Percentiles rank a stretch among this genome's conserved stretches.
phyloP scores from a whole-genome alignment of 2,888 invertebrate species.

The Pseudolycoriella hygida region DNA sequence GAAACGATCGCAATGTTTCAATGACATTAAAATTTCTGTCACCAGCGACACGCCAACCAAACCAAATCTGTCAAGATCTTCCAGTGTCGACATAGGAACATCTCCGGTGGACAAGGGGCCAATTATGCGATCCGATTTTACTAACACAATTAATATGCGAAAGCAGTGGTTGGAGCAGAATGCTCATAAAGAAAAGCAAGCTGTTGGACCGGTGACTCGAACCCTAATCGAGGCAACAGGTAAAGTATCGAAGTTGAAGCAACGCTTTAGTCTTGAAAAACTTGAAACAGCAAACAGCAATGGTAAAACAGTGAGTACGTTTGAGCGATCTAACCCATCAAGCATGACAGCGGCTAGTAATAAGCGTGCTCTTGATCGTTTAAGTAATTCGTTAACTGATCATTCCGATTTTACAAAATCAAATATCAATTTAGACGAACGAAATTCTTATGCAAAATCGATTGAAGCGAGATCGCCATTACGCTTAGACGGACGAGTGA shows the following conservation, averaged over 20 bases:
- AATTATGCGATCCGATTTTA: slow-evolving; percentile 28
- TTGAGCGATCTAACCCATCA: background rate
- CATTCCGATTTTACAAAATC: background rate
- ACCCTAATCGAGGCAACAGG: slow-evolving; percentile 17
- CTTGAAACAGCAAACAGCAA: background rate
- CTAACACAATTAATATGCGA: slow-evolving; percentile 27
- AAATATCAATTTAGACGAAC: background rate
- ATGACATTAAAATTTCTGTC: background rate
- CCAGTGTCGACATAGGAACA: background rate
- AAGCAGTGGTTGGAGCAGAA: slow-evolving; percentile 27
- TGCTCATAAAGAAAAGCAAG: slow-evolving; percentile 20
- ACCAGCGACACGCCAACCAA: background rate
- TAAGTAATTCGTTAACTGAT: slow-evolving; percentile 9
- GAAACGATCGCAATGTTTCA: background rate
- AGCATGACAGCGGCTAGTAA: background rate
- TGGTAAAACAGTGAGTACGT: background rate
- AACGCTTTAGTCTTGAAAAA: slow-evolving; percentile 16
- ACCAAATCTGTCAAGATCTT: background rate
- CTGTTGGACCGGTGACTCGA: background rate
- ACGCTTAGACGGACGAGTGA: slow-evolving; percentile 30
- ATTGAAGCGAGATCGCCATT: slow-evolving; percentile 16
- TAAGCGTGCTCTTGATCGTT: background rate
- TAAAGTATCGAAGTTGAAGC: slow-evolving; percentile 26
- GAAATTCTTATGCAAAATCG: slow-evolving; percentile 5
- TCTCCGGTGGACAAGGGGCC: slow-evolving; percentile 12